Base-by-base conservation (phyloP, 2,888 invertebrate species). In the Sarcophaga caerulescens region DNA sequence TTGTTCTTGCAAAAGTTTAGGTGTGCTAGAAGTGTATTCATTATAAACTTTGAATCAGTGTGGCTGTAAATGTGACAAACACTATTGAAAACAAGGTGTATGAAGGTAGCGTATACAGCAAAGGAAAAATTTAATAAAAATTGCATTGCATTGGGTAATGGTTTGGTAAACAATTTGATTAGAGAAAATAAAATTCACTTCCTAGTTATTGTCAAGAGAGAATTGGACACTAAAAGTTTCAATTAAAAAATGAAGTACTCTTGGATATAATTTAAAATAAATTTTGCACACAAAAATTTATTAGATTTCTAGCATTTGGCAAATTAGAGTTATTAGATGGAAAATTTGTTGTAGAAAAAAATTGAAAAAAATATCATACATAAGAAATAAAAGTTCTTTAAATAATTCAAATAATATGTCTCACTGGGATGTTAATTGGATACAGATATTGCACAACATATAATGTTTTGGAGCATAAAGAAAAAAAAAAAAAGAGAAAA, bases 91-190 rank as follows among this genome's bases (percentile, higher is more conserved):
- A 10, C 35, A 35, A 8, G 35, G 0, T 35, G 10, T 35, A 2
- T 8, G 2, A 35, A 35, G 1, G 8, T 35, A 35, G 35, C 0
- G 35, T 35, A 10, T 10, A 1, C 1, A 35, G 0, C 2, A 35
- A 35, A 35, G 35, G 35, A 35, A 35, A 35, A 35, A 35, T 35
- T 35, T 35, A 35, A 60, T 19, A 17, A n/a, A 19, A 60, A 60
- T n/a, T 19, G 10, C 17, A 60, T n/a, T 60, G n/a, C 60, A 60
- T 19, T 69, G 17, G 68, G 69, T 63, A 74, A 78, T 78, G 62
- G 68, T 83, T 77, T 78, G 62, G 6, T 62, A 79, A 78, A 74
- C 69, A 84, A 79, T 70, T 79, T 65, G 66, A 84, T 79, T 78
- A 66, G 35, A 73, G 73, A 59, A 70, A 44, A 10, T 44, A 68